phyloP scores from a whole-genome alignment of 64 coral and sea anemone species.

The Hydrozoanthus tunicans region DNA sequence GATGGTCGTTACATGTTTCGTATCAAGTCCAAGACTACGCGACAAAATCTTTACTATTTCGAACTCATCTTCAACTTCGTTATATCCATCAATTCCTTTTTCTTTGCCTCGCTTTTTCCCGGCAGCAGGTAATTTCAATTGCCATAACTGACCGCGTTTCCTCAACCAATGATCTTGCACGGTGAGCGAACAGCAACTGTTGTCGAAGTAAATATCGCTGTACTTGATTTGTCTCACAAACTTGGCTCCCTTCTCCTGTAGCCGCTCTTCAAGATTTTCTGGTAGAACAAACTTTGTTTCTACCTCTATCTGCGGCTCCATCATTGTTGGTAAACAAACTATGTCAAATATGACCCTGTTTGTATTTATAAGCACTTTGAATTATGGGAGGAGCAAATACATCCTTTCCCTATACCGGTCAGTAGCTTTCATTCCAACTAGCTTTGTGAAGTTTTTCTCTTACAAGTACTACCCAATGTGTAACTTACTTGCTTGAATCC shows the following conservation, averaged over 20 bases:
- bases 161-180: slow-evolving; percentile 22
- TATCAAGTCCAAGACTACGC: not conserved
- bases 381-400: slow-evolving; percentile 25
- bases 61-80: slow-evolving; percentile 29
- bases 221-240: slow-evolving; percentile 8
- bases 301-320: not conserved
- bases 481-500: not conserved
- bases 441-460: not conserved
- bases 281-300: slow-evolving; percentile 25
- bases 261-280: not conserved
- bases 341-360: not conserved
- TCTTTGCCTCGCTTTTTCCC: slow-evolving; percentile 3
- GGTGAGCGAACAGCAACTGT: slow-evolving; percentile 13
- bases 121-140: slow-evolving; percentile 11
- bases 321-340: not conserved
- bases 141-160: slow-evolving; percentile 9
- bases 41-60: slow-evolving; percentile 27
- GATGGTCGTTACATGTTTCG: not conserved
- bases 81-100: slow-evolving; percentile 44
- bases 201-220: slow-evolving; percentile 33
- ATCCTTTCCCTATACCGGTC: not conserved
- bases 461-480: not conserved
- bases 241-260: not conserved
- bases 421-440: not conserved
- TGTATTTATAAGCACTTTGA: not conserved